Conservation (phyloP, 2,797 vertebrate genomes). For the Premnoplex brunnescens region DNA sequence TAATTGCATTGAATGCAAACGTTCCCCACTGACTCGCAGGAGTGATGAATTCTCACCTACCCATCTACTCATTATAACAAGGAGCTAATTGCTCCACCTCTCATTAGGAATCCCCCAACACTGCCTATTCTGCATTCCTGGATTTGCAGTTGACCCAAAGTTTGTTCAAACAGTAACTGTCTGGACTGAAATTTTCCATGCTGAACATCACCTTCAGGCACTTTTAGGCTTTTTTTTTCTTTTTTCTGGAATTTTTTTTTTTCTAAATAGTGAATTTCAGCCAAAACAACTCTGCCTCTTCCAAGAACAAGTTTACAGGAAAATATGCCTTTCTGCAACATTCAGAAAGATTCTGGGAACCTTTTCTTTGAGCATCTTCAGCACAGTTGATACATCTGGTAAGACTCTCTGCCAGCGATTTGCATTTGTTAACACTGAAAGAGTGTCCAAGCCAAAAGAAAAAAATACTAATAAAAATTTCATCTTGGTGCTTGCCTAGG, state of each 20-base stretch:
- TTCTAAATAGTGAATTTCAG: not conserved
- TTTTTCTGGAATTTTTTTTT: too few species aligned
- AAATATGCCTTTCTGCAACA: conserved; percentile 4
- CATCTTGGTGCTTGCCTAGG: not conserved
- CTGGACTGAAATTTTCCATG: conserved; percentile 15
- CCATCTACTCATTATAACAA: not conserved
- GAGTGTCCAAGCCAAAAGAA: not conserved
- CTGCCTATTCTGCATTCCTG: not conserved
- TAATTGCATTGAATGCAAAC: not conserved
- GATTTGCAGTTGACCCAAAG: not conserved
- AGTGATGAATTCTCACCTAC: conserved; percentile 37
- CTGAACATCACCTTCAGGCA: not conserved
- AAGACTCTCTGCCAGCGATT: not conserved
- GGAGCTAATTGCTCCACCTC: not conserved
- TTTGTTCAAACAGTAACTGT: not conserved
- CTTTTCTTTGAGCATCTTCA: not conserved
- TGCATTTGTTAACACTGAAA: not conserved
- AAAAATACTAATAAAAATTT: not conserved
- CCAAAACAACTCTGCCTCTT: conserved; percentile 11
- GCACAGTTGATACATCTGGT: not conserved
- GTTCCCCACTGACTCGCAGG: not conserved
- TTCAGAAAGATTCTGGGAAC: conserved; percentile 28
- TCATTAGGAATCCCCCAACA: not conserved
- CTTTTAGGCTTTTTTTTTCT: not conserved
- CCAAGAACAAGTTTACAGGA: conserved; percentile 50